Conservation (phyloP, 2,888 invertebrate genomes). For the Kryphioiulus occultus region DNA sequence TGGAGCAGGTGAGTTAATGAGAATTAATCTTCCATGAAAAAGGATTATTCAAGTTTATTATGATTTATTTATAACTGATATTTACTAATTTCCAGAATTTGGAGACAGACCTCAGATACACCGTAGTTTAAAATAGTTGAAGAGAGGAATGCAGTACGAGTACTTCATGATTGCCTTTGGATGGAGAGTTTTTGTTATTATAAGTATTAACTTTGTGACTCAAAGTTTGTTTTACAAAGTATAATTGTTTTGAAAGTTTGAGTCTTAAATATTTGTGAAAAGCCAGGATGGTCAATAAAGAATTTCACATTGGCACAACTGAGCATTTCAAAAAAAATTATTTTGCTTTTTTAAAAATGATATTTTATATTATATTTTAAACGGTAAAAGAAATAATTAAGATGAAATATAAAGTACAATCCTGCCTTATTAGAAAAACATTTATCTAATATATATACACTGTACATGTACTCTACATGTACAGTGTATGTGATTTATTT, state of each 20-base stretch:
- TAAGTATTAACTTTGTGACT: not conserved
- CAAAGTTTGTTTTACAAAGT: not conserved
- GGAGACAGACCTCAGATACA: not conserved
- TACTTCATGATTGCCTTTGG: conserved; percentile 61
- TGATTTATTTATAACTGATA: no score
- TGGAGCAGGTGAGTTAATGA: not conserved
- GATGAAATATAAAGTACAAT: no score
- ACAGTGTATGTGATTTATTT: no score
- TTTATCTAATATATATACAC: no score
- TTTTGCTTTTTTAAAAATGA: no score
- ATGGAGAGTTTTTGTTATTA: conserved; percentile 57
- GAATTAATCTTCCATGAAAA: not conserved
- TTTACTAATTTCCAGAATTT: not conserved
- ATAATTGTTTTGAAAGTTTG: not conserved
- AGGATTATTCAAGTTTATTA: no score
- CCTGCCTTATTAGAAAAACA: no score
- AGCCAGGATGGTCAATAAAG: not conserved
- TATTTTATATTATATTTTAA: no score
- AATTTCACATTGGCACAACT: no score
- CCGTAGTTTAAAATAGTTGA: conserved; percentile 71
- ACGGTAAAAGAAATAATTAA: no score
- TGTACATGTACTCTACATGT: no score
- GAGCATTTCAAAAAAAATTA: no score
- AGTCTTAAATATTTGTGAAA: conserved; percentile 55
- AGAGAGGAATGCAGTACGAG: conserved; percentile 72